phyloP scores from a whole-genome alignment of 1,140 invertebrate species.

The Ctenoplectra terminalis region DNA sequence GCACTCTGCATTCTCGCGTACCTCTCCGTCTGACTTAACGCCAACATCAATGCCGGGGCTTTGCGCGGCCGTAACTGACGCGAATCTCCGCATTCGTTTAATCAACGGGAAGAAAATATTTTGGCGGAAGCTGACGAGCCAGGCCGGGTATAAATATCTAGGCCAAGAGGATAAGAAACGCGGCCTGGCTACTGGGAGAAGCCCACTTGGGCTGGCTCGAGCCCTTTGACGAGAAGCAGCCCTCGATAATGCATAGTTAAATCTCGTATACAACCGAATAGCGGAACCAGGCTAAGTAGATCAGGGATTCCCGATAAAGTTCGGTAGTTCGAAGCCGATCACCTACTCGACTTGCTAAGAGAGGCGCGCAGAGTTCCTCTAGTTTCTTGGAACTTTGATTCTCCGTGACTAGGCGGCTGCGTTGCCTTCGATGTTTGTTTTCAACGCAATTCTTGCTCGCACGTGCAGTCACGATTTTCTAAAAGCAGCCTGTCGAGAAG shows the following conservation, averaged over 20 bases:
- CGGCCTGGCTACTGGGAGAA: neutral
- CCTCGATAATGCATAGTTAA: conserved; percentile 43
- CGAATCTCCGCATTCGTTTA: conserved; percentile 19
- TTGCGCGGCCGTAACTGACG: neutral
- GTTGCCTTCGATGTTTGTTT: conserved; percentile 2
- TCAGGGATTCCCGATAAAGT: conserved; percentile 47
- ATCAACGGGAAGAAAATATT: conserved; percentile 43
- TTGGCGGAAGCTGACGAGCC: neutral
- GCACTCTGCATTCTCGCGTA: neutral
- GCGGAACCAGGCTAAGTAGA: conserved; percentile 36
- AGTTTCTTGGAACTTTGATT: conserved; percentile 11
- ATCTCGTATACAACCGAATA: conserved; percentile 1
- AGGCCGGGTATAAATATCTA: neutral
- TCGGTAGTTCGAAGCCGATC: neutral
- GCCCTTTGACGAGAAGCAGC: conserved; percentile 24
- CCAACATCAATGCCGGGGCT: neutral
- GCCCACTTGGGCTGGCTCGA: neutral
- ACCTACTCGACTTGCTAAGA: neutral
- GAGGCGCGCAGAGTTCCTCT: neutral
- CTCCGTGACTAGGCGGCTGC: neutral
- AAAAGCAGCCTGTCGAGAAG: neutral
- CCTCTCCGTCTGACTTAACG: neutral
- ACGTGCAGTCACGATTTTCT: neutral
- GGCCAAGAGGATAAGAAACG: conserved; percentile 30
- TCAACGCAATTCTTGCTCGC: neutral